Evolutionary conservation across 2,888 invertebrate species (phyloP).

Genomic region (Troides aeacus): DNA sequence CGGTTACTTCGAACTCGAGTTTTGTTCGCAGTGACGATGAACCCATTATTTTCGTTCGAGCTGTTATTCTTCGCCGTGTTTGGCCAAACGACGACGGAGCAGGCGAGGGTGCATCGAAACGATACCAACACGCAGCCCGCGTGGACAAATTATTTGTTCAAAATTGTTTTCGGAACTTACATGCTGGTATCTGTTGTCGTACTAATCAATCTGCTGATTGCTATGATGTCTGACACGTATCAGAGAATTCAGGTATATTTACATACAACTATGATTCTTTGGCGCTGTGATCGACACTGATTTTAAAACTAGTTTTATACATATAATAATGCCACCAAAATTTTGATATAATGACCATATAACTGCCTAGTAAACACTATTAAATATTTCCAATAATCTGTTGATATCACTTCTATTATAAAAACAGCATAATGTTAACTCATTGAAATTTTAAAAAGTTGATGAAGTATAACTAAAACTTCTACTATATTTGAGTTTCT

Average conservation of each 20-base stretch:
- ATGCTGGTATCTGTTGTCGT: constrained; percentile 99
- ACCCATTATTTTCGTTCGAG: constrained; percentile 96
- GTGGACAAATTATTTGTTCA: constrained; percentile 93
- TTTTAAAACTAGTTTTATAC: constrained; percentile 1
- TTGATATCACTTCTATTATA: background rate
- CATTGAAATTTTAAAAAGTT: background rate
- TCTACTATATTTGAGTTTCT: background rate
- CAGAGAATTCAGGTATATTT: constrained; percentile 94
- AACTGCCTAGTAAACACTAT: too few species aligned
- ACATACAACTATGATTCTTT: constrained; percentile 21
- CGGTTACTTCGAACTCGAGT: constrained; percentile 51
- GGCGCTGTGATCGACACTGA: constrained; percentile 6
- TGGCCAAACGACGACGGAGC: constrained; percentile 93
- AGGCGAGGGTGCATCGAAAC: constrained; percentile 84
- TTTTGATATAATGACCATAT: background rate
- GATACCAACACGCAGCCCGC: constrained; percentile 84
- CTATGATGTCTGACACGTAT: constrained; percentile 99
- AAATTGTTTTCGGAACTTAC: constrained; percentile 94
- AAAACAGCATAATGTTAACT: background rate
- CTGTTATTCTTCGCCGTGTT: constrained; percentile 99
- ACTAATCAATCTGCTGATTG: constrained; percentile 99
- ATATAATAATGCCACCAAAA: background rate
- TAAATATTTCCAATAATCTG: too few species aligned
- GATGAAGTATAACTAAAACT: background rate
- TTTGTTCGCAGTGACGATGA: constrained; percentile 92